These are phyloP conservation scores for Magallana gigas DNA, from an alignment of 1,140 invertebrate species.

Conservation along the genomic window DNA sequence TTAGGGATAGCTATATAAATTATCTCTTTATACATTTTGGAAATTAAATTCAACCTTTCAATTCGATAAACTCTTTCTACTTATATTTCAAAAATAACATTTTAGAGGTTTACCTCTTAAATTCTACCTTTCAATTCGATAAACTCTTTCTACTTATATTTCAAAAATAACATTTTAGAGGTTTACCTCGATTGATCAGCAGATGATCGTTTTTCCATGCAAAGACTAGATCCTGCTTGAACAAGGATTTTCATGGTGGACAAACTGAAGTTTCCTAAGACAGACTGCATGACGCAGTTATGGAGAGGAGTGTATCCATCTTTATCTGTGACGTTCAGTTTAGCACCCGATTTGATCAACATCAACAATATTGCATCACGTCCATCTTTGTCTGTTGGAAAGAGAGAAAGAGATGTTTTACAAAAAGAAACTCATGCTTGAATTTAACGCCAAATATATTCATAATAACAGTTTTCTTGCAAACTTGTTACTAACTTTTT, in stretches of 20 bases:
- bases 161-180: neutral
- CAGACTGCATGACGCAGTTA: slow-evolving; percentile 52
- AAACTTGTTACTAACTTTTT: slow-evolving; percentile 6
- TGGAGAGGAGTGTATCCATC: slow-evolving; percentile 56
- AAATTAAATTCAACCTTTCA: neutral
- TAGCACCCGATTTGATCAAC: slow-evolving; percentile 40
- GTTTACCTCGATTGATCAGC: neutral
- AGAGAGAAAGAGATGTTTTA: neutral
- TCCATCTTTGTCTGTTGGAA: slow-evolving; percentile 42
- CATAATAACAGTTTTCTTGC: neutral
- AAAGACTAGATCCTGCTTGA: slow-evolving; percentile 37
- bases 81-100: neutral
- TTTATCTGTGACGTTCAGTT: slow-evolving; percentile 42
- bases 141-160: neutral
- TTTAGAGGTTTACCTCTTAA: neutral
- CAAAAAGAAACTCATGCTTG: no score
- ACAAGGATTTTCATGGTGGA: slow-evolving; percentile 46
- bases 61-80: neutral
- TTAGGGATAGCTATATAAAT: neutral
- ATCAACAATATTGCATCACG: slow-evolving; percentile 40
- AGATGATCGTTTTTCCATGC: neutral
- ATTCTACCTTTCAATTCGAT: neutral
- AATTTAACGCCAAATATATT: no score
- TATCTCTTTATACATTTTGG: neutral
- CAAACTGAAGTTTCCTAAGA: slow-evolving; percentile 38